Percentiles rank a stretch among this genome's conserved stretches.
Evolutionary conservation across 2,888 invertebrate species (phyloP).

Genomic region (Mesoligia furuncula): DNA sequence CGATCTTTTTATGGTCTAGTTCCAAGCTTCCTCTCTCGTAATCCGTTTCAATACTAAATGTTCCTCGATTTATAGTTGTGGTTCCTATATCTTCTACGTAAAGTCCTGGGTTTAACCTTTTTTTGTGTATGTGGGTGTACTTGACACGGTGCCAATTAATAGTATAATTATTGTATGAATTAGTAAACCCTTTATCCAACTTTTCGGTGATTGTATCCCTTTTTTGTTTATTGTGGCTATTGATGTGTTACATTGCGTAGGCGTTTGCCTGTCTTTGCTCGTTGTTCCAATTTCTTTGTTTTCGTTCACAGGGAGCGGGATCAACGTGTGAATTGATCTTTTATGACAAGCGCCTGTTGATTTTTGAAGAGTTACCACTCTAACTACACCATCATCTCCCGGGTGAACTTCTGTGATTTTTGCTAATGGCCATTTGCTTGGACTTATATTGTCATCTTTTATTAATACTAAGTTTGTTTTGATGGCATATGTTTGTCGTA

Average conservation of each 20-base stretch:
- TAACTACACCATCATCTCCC: constrained; percentile 11
- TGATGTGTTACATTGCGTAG: too few relatives aligned
- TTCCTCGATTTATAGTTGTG: constrained; percentile 4
- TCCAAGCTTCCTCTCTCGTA: constrained; percentile 1
- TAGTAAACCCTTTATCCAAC: neutral
- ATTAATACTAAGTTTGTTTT: neutral
- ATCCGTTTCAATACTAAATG: constrained; percentile 1
- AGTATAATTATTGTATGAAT: neutral
- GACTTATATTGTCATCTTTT: constrained; percentile 17
- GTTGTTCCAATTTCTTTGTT: neutral
- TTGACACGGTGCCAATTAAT: neutral
- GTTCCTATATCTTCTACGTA: neutral
- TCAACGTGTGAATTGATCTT: neutral
- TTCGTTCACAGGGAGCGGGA: constrained; percentile 2
- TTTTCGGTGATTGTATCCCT: neutral
- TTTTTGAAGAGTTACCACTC: constrained; percentile 17
- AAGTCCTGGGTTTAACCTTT: neutral
- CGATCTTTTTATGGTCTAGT: neutral
- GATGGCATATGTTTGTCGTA: too few relatives aligned
- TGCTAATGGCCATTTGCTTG: constrained; percentile 54
- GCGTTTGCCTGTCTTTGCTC: neutral
- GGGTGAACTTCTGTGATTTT: constrained; percentile 54
- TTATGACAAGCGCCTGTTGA: neutral
- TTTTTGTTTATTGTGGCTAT: too few relatives aligned
- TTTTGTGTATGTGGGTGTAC: neutral